Conservation (phyloP, 2,113 vertebrate species). For the Spea multiplicata region DNA sequence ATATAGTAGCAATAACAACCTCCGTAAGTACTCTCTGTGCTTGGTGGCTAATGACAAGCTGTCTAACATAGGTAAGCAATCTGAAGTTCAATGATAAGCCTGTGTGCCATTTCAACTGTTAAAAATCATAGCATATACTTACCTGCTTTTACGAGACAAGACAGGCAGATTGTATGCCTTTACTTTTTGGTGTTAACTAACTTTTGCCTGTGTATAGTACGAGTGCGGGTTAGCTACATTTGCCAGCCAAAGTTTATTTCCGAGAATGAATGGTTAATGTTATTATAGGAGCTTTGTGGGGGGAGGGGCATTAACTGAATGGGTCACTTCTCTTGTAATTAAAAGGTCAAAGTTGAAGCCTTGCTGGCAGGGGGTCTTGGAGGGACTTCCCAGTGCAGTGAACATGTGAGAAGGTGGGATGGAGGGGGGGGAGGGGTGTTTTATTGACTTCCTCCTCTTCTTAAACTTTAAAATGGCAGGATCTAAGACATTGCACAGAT, state of each 20-base stretch:
- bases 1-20: too few relatives aligned
- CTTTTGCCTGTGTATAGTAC: not conserved
- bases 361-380: constrained; percentile 45
- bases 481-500: too few relatives aligned
- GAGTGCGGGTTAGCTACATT: too few relatives aligned
- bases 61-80: too few relatives aligned
- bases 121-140: too few relatives aligned
- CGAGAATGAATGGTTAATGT: constrained; percentile 1
- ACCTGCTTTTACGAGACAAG: too few relatives aligned
- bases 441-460: not conserved
- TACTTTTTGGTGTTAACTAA: not conserved
- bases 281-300: constrained; percentile 6
- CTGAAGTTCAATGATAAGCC: too few relatives aligned
- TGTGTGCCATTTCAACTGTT: too few relatives aligned
- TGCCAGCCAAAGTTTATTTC: too few relatives aligned
- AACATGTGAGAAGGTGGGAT: constrained; percentile 32
- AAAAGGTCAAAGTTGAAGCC: constrained; percentile 53
- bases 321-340: constrained; percentile 60
- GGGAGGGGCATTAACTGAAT: constrained; percentile 49
- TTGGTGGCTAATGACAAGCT: too few relatives aligned
- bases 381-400: constrained; percentile 49
- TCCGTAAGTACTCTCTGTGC: too few relatives aligned
- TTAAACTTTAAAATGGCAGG: too few relatives aligned
- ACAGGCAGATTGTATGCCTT: not conserved
- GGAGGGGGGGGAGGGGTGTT: not conserved